These are phyloP conservation scores for Himalopsyche phryganea DNA, from an alignment of 1,140 invertebrate genomes.

Conservation along the genomic window DNA sequence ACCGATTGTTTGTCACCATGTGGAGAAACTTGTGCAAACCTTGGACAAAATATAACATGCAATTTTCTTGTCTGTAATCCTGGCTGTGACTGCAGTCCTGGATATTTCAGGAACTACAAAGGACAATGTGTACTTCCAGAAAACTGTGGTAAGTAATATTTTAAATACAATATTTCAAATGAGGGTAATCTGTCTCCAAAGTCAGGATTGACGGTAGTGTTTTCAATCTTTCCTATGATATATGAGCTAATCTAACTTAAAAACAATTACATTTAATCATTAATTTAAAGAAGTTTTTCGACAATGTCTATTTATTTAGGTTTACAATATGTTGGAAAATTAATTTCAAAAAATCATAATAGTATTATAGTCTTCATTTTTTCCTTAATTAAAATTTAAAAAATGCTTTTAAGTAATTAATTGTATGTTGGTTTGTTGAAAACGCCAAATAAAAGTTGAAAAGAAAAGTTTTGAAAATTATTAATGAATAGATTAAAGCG, in stretches of 20 bases:
- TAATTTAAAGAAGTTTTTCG: neutral
- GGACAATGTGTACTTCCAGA: constrained; percentile 32
- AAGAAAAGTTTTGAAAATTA: too few relatives aligned
- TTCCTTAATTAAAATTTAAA: too few relatives aligned
- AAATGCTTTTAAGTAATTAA: too few relatives aligned
- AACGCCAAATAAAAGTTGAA: too few relatives aligned
- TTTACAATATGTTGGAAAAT: neutral
- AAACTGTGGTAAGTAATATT: constrained; percentile 13
- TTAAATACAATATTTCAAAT: neutral
- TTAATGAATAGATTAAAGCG: too few relatives aligned
- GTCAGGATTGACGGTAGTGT: neutral
- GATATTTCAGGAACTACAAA: constrained; percentile 34
- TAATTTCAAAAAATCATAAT: neutral
- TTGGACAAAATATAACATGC: constrained; percentile 15
- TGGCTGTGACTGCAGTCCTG: constrained; percentile 38
- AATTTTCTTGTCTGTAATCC: constrained; percentile 29
- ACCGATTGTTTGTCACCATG: constrained; percentile 18
- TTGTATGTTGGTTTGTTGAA: too few relatives aligned
- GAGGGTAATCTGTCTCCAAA: neutral
- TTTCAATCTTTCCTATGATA: neutral
- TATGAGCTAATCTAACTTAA: too few relatives aligned
- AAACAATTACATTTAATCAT: too few relatives aligned
- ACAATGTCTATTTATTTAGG: neutral
- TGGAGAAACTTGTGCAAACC: constrained; percentile 11
- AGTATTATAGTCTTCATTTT: too few relatives aligned